Base-by-base conservation (phyloP, 2,888 invertebrate genomes). In the Aquatica leii region DNA sequence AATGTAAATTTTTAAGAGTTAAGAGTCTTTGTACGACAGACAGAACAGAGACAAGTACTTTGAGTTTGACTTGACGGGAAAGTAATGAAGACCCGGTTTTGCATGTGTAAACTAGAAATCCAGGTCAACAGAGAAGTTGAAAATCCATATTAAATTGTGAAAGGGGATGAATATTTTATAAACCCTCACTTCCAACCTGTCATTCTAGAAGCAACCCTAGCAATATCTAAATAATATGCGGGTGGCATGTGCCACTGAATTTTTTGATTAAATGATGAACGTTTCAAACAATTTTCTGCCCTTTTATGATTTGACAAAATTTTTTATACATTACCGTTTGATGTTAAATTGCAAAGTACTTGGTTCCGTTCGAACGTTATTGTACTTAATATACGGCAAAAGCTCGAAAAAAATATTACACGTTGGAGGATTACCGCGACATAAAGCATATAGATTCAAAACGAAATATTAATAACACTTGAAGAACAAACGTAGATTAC, bases 211-310 rank as follows among this genome's bases (percentile, higher is more conserved):
- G 61, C 65, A 65, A 65, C 65, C 65, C 61, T 61, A 61, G 61
- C 61, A 65, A 65, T 64, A 64, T 64, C 64, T 64, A 64, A 64
- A 64, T 64, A 64, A 60, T 64, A 64, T 64, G 64, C 64, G 64
- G 64, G 64, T 64, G 64, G 56, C 64, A 64, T 64, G 64, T 64
- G 64, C 64, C 59, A 56, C 59, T 64, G 56, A 55, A 59, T 52
- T 63, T 64, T 64, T 64, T 60, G 54, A 63, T 63, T 59, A 63
- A 63, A 63, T 63, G 63, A 63, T 63, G 63, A 63, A 63, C 63
- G 59, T 49, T 55, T 63, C 59, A 50, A 21, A 48, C 59, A 50
- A 55, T 59, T 51, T 63, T 54, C 24, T 17, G n/a, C 40, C 21
- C 18, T 49, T 54, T 49, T 40, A 59, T 43, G 8, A 24, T 31